These are phyloP conservation scores for Zoanthus sociatus DNA, from an alignment of 92 coral and sea anemone species.

Conservation along the genomic window DNA sequence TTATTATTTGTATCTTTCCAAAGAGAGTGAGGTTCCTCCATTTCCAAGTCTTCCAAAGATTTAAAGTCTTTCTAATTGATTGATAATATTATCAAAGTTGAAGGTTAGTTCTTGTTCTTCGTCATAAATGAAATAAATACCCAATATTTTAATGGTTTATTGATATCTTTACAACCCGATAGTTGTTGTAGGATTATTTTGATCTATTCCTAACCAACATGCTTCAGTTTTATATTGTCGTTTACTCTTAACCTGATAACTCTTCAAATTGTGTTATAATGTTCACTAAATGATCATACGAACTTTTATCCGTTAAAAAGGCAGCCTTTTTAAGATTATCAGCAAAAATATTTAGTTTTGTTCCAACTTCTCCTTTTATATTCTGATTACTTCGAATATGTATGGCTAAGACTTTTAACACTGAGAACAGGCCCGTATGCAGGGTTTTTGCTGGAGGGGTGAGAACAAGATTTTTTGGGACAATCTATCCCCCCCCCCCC, in stretches of 20 bases:
- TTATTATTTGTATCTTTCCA: slow-evolving; percentile 48
- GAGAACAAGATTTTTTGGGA: too few species aligned
- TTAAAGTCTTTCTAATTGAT: not conserved
- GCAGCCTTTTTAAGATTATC: slow-evolving; percentile 15
- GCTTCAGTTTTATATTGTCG: slow-evolving; percentile 29
- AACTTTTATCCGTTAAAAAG: not conserved
- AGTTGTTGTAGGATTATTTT: not conserved
- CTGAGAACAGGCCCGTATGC: not conserved
- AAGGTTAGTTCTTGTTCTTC: slow-evolving; percentile 1
- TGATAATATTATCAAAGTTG: slow-evolving; percentile 17
- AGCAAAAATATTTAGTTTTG: slow-evolving; percentile 29
- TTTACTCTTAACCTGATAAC: slow-evolving; percentile 17
- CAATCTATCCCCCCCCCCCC: too few species aligned
- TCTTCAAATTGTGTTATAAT: not conserved
- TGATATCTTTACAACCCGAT: not conserved
- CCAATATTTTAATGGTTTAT: slow-evolving; percentile 49
- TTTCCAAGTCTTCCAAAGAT: slow-evolving; percentile 8
- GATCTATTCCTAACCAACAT: slow-evolving; percentile 4
- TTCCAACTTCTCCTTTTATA: slow-evolving; percentile 6
- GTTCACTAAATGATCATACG: not conserved
- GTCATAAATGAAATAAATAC: slow-evolving; percentile 48
- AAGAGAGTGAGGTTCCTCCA: slow-evolving; percentile 11
- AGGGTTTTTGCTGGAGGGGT: too few species aligned
- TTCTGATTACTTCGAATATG: slow-evolving; percentile 6
- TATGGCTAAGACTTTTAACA: slow-evolving; percentile 2